phyloP scores from a whole-genome alignment of 2,888 invertebrate genomes.

The Eupithecia abbreviata region DNA sequence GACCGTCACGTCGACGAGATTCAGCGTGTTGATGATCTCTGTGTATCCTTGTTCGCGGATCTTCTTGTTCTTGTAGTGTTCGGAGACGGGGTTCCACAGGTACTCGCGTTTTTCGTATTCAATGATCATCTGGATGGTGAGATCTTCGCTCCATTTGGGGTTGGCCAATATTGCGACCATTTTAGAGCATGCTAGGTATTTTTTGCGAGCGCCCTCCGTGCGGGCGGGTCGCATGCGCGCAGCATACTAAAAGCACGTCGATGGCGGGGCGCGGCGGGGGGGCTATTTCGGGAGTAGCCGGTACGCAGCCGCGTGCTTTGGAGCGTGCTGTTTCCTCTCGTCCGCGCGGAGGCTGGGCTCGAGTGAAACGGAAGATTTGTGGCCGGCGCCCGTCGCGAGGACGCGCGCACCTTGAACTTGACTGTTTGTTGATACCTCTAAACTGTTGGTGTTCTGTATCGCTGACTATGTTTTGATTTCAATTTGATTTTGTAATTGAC shows the following conservation, averaged over 20 bases:
- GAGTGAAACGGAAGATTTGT: slow-evolving; percentile 84
- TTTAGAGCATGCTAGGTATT: slow-evolving; percentile 68
- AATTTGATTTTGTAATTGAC: slow-evolving; percentile 34
- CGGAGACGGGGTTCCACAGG: slow-evolving; percentile 80
- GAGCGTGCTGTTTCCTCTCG: slow-evolving; percentile 82
- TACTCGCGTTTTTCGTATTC: slow-evolving; percentile 81
- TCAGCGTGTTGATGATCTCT: slow-evolving; percentile 78
- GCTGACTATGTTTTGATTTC: slow-evolving; percentile 4
- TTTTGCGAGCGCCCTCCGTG: slow-evolving; percentile 71
- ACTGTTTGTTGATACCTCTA: slow-evolving; percentile 29
- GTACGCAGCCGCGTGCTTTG: slow-evolving; percentile 83
- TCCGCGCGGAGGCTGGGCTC: slow-evolving; percentile 77
- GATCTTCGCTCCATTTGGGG: slow-evolving; percentile 82
- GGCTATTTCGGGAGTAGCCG: slow-evolving; percentile 83
- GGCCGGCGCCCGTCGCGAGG: slow-evolving; percentile 49
- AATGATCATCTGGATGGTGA: slow-evolving; percentile 80
- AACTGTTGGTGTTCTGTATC: slow-evolving; percentile 24
- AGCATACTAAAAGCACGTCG: slow-evolving; percentile 85
- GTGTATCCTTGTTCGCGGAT: slow-evolving; percentile 80
- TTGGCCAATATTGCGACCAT: slow-evolving; percentile 81
- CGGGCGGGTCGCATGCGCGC: slow-evolving; percentile 84
- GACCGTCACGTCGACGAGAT: slow-evolving; percentile 77
- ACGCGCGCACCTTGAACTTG: slow-evolving; percentile 52
- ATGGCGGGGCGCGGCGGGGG: slow-evolving; percentile 76
- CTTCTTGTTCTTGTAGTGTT: slow-evolving; percentile 81